Conservation (phyloP, 2,888 invertebrate species). For the Fragum whitleyi region DNA sequence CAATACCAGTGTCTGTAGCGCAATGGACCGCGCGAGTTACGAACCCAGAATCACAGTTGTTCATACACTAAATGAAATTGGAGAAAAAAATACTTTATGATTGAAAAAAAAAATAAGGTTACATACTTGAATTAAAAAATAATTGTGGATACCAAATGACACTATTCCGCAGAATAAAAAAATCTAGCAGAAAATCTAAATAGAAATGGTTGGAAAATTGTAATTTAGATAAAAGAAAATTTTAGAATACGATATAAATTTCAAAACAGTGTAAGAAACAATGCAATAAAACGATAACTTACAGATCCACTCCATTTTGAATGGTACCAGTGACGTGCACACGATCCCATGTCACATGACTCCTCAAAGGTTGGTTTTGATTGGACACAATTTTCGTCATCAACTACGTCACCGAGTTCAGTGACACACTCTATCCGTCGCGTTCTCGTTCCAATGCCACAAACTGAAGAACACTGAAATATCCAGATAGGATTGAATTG, state of each 20-base stretch:
- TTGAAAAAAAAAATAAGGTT: too few relatives aligned
- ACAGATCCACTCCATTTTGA: slow-evolving; percentile 39
- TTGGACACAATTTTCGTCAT: slow-evolving; percentile 25
- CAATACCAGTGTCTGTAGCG: slow-evolving; percentile 47
- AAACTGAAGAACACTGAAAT: slow-evolving; percentile 29
- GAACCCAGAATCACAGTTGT: slow-evolving; percentile 78
- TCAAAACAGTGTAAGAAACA: too few relatives aligned
- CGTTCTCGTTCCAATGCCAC: slow-evolving; percentile 20
- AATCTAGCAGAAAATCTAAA: too few relatives aligned
- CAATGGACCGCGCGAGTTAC: slow-evolving; percentile 68
- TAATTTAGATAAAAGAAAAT: too few relatives aligned
- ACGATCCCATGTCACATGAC: slow-evolving; percentile 47
- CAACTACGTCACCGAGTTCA: not conserved
- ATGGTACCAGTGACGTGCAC: slow-evolving; percentile 35
- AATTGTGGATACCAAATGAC: too few relatives aligned
- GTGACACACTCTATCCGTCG: slow-evolving; percentile 20
- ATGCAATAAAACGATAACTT: not conserved
- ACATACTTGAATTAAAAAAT: too few relatives aligned
- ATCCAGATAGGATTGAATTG: too few relatives aligned
- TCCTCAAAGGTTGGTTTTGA: slow-evolving; percentile 18
- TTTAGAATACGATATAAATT: too few relatives aligned
- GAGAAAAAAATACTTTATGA: too few relatives aligned
- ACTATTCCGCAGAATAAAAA: too few relatives aligned
- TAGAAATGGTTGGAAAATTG: too few relatives aligned
- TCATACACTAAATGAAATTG: slow-evolving; percentile 75